Percentiles rank a stretch among this genome's conserved stretches.
Evolutionary conservation across 2,888 invertebrate species (phyloP).

Genomic region (Myathropa florea): DNA sequence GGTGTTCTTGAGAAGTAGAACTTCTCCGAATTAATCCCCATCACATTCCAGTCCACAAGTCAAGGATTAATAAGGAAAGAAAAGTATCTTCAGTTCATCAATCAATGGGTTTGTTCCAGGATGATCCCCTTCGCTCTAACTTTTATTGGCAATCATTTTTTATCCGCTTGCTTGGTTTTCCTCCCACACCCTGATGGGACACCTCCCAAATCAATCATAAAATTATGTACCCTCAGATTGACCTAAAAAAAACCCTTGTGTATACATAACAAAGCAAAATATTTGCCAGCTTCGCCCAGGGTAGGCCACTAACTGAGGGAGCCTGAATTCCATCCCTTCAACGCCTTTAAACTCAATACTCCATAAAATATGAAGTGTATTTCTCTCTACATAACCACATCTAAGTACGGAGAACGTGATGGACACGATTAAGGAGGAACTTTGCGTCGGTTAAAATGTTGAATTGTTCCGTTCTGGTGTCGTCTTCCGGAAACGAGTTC

Average conservation of each 20-base stretch:
- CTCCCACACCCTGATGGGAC: not conserved
- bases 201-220: not conserved
- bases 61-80: not conserved
- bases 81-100: not conserved
- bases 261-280: not conserved
- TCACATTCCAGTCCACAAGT: not conserved
- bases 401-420: too few relatives aligned
- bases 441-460: not conserved
- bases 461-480: too few relatives aligned
- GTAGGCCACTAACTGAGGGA: not conserved
- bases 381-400: not conserved
- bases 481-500: too few relatives aligned
- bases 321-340: not conserved
- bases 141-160: not conserved
- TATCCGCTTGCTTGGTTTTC: not conserved
- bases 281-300: not conserved
- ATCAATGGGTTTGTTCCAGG: not conserved
- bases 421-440: not conserved
- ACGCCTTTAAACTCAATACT: not conserved
- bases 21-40: not conserved
- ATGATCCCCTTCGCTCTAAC: not conserved
- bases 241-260: not conserved
- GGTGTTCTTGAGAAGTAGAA: not conserved
- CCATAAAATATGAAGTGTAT: not conserved
- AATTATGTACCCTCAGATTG: not conserved